Evolutionary conservation across 2,113 vertebrate species (phyloP).

Genomic region (Sinocyclocheilus anophthalmus): DNA sequence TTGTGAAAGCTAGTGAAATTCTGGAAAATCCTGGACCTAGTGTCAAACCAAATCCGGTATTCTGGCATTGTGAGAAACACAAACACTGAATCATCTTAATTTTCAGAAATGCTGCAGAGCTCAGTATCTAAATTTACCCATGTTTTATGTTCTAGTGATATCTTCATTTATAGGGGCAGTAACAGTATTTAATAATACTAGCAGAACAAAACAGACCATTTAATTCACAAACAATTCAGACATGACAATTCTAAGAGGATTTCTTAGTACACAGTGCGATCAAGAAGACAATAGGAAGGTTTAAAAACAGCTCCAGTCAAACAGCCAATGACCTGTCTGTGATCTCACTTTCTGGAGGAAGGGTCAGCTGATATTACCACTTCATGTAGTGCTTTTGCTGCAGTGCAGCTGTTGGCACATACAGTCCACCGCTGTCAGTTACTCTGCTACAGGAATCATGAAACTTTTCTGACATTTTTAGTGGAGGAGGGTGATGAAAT

Average conservation of each 20-base stretch:
- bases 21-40: not conserved
- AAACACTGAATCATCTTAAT: not conserved
- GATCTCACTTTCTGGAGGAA: conserved; percentile 48
- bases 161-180: not conserved
- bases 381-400: not conserved
- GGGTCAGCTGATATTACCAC: conserved; percentile 51
- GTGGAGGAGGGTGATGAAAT: conserved; percentile 37
- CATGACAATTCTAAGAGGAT: not conserved
- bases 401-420: not conserved
- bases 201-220: not conserved
- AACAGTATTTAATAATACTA: not conserved
- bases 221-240: not conserved
- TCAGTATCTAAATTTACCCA: not conserved
- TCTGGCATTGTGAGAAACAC: not conserved
- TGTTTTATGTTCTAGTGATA: not conserved
- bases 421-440: not conserved
- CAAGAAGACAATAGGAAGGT: not conserved
- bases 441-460: not conserved
- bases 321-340: conserved; percentile 21
- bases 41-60: not conserved
- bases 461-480: not conserved
- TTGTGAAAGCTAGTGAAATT: conserved; percentile 28
- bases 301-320: not conserved
- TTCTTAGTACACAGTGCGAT: not conserved
- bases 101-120: not conserved